Base-by-base conservation (phyloP, 2,888 invertebrate genomes). In the Apamea epomidion region DNA sequence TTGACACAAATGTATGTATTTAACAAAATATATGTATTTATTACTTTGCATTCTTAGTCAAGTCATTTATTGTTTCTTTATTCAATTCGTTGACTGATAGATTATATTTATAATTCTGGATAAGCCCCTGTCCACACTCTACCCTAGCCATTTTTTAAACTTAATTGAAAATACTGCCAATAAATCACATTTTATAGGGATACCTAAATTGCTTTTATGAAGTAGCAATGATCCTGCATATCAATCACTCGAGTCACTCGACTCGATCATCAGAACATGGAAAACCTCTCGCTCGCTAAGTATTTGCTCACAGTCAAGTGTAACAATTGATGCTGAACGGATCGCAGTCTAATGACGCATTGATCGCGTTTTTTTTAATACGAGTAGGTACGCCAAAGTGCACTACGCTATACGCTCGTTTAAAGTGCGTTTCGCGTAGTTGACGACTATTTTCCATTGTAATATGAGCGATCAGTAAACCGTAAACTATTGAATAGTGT, bases 301-400 rank as follows among this genome's bases (percentile, higher is more conserved):
- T 89, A 81, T 80, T 83, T 76, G 82, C 79, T 83, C 74, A 29
- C 68, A 73, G 68, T 89, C 78, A 65, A 88, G 83, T 79, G 82
- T 74, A 82, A 86, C 90, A 84, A 88, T 88, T 90, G 90, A 76
- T 77, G 69, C 70, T 70, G 78, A 88, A 72, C 74, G 80, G 79
- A 82, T 67, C 42, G 80, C 75, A 78, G 54, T 68, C 42, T 88
- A 90, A 88, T 87, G 82, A 88, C 80, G 89, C 82, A 79, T 86
- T 88, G 82, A 88, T 80, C 68, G 80, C 73, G 78, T 83, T 83
- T 86, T 83, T 86, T 88, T 86, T 74, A 87, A 84, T 87, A 74
- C 64, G 73, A 78, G 83, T 2, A 65, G 37, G 25, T 77, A 70
- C 70, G 76, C 70, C 64, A 45, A 74, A 87, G 89, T 82, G 84